phyloP scores from a whole-genome alignment of 2,888 invertebrate genomes.

The Ctena decussata region DNA sequence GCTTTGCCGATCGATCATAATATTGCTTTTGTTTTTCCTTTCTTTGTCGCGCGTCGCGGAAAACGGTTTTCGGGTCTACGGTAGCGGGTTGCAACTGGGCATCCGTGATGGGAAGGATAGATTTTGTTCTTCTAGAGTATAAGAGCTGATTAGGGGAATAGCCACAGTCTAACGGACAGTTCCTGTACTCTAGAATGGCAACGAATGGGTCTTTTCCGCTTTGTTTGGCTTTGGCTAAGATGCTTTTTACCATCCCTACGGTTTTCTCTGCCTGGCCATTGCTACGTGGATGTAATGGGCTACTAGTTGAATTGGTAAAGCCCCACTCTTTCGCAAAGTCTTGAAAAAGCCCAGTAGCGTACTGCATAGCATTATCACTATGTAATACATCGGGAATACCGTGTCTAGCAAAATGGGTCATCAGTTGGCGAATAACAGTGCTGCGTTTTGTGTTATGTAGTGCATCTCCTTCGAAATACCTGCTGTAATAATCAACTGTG shows the following conservation, averaged over 20 bases:
- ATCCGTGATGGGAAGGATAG: background rate
- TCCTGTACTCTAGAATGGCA: constrained; percentile 56
- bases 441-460: constrained; percentile 30
- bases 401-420: constrained; percentile 49
- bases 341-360: constrained; percentile 30
- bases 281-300: constrained; percentile 40
- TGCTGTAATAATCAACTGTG: constrained; percentile 51
- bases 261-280: constrained; percentile 42
- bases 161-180: constrained; percentile 57
- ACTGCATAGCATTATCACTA: constrained; percentile 58
- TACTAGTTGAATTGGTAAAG: constrained; percentile 45
- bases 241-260: constrained; percentile 29
- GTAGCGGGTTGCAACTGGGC: background rate
- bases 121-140: background rate
- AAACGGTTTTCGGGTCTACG: background rate
- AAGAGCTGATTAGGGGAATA: constrained; percentile 14
- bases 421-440: constrained; percentile 51
- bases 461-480: constrained; percentile 61
- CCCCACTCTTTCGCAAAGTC: constrained; percentile 48
- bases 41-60: background rate
- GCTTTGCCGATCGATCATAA: background rate
- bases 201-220: constrained; percentile 42
- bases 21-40: background rate
- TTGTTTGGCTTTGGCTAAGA: constrained; percentile 36
- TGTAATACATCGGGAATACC: constrained; percentile 52